Percentiles rank a stretch among this genome's conserved stretches.
These are phyloP conservation scores for Scaptomyza caliginosa DNA, from an alignment of 2,888 invertebrate species.

Conservation along the genomic window DNA sequence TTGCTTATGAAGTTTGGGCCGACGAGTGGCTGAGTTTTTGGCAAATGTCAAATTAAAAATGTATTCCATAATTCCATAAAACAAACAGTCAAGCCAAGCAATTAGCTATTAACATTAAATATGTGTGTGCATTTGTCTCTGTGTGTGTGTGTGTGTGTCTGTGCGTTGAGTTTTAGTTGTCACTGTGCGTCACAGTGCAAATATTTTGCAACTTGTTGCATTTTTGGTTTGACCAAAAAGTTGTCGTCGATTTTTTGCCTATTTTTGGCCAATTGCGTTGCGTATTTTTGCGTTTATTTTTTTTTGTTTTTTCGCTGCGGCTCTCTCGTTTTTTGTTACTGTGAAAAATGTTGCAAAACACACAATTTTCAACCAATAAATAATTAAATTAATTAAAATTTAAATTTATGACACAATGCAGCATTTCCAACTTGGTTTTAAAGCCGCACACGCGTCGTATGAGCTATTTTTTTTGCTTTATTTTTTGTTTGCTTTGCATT, in stretches of 20 bases:
- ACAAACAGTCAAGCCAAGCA: slow-evolving; percentile 63
- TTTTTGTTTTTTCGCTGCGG: slow-evolving; percentile 11
- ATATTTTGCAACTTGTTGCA: slow-evolving; percentile 75
- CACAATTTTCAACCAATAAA: slow-evolving; percentile 63
- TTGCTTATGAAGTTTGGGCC: slow-evolving; percentile 73
- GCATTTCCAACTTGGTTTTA: slow-evolving; percentile 39
- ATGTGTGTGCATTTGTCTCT: slow-evolving; percentile 8
- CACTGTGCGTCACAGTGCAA: slow-evolving; percentile 59
- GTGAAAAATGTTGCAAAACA: slow-evolving; percentile 65
- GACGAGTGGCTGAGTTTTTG: slow-evolving; percentile 71
- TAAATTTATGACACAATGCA: slow-evolving; percentile 74
- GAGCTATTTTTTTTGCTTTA: slow-evolving; percentile 45
- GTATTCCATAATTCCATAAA: slow-evolving; percentile 76
- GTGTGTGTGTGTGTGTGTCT: slow-evolving; percentile 33
- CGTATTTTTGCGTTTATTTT: slow-evolving; percentile 30
- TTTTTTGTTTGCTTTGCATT: slow-evolving; percentile 16
- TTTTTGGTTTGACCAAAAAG: slow-evolving; percentile 45
- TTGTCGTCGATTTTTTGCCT: slow-evolving; percentile 50
- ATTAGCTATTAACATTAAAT: slow-evolving; percentile 59
- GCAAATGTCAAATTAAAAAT: slow-evolving; percentile 79
- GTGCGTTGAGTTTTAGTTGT: slow-evolving; percentile 60
- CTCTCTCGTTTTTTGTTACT: slow-evolving; percentile 40
- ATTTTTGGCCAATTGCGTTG: slow-evolving; percentile 65
- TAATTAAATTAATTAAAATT: slow-evolving; percentile 80
- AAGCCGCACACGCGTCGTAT: slow-evolving; percentile 64